Evolutionary conservation across 2,113 vertebrate species (phyloP).

Genomic region (Pedionomus torquatus): DNA sequence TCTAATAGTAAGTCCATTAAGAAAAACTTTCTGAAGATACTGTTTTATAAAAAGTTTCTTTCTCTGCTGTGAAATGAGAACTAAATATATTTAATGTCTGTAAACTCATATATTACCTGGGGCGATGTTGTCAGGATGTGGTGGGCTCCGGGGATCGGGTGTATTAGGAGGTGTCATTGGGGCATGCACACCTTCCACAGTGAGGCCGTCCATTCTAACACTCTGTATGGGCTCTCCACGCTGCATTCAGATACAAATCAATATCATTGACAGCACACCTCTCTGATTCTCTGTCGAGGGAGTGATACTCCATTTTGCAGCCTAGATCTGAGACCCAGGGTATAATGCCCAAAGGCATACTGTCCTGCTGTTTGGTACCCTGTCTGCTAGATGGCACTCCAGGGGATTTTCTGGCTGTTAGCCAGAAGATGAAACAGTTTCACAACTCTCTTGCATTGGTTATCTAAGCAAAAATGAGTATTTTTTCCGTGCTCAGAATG

Average conservation of each 20-base stretch:
- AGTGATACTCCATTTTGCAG: not conserved
- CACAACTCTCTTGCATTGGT: not conserved
- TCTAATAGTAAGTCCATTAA: not conserved
- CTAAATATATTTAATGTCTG: not conserved
- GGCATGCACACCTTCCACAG: slow-evolving; percentile 59
- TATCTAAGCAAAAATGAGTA: not conserved
- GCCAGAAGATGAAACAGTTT: not conserved
- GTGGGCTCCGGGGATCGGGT: slow-evolving; percentile 73
- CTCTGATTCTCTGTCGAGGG: not conserved
- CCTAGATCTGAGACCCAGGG: not conserved
- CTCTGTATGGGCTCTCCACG: slow-evolving; percentile 72
- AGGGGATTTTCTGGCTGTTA: not conserved
- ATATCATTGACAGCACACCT: slow-evolving; percentile 21
- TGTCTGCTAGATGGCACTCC: not conserved
- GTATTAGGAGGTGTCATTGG: slow-evolving; percentile 79
- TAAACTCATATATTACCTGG: slow-evolving; percentile 78
- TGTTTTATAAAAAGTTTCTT: not conserved
- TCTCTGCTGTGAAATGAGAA: not conserved
- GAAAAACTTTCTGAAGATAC: not conserved
- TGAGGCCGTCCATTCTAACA: slow-evolving; percentile 47
- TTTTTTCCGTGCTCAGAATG: not conserved
- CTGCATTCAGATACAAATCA: slow-evolving; percentile 50
- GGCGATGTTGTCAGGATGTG: slow-evolving; percentile 87
- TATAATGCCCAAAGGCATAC: not conserved
- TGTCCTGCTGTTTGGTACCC: not conserved